phyloP scores from a whole-genome alignment of 2,797 vertebrate species.

The Eulemur coronatus region DNA sequence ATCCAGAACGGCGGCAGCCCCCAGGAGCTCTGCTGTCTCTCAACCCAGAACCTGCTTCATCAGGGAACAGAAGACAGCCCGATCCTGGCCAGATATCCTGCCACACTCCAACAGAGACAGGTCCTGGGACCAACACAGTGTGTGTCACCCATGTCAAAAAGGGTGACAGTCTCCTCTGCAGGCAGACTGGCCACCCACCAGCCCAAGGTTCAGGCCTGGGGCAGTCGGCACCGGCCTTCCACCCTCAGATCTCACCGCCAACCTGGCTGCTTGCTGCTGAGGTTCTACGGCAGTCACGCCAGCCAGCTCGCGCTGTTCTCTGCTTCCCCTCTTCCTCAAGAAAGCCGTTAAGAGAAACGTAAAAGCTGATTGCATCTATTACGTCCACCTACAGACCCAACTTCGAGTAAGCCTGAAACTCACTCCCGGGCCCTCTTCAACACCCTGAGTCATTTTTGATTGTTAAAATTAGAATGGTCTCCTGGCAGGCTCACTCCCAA shows the following conservation, averaged over 20 bases:
- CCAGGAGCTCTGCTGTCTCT: not conserved
- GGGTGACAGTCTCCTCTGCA: not conserved
- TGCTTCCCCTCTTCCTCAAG: constrained; percentile 29
- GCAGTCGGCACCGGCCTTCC: not conserved
- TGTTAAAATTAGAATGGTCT: constrained; percentile 59
- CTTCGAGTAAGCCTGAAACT: constrained; percentile 40
- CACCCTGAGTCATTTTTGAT: constrained; percentile 55
- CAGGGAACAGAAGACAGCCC: not conserved
- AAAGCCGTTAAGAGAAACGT: constrained; percentile 14
- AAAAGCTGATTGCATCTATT: constrained; percentile 5
- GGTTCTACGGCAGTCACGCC: not conserved
- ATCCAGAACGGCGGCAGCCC: not conserved
- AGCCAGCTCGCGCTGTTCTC: not conserved
- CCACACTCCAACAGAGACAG: not conserved
- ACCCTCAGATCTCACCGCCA: not conserved
- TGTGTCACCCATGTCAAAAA: not conserved
- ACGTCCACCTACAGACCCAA: constrained; percentile 50
- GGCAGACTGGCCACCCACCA: not conserved
- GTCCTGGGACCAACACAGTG: not conserved
- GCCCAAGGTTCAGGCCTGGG: not conserved
- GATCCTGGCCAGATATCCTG: not conserved
- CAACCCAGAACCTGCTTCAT: not conserved
- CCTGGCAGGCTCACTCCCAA: constrained; percentile 15
- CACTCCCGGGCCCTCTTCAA: constrained; percentile 51
- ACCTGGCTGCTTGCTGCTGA: not conserved